Base-by-base conservation (phyloP, 1,140 invertebrate species). In the Lasioglossum albipes region DNA sequence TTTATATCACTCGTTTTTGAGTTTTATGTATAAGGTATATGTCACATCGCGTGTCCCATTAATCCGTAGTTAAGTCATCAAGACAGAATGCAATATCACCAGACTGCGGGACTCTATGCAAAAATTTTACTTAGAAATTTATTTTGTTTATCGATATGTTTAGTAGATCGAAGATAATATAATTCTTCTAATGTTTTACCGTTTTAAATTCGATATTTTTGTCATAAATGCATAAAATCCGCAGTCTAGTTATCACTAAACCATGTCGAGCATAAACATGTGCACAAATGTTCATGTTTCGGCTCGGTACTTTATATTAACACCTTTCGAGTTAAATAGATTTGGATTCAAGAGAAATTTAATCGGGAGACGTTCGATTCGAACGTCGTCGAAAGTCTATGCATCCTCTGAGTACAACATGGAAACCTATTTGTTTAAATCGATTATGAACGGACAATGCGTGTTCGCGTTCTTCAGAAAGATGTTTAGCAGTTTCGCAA, bases 341-440 rank as follows among this genome's bases (percentile, higher is more conserved):
- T 20, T 71, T 31, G 27, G 12, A 52, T 20, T 65, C 61, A 31
- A n/a, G 9, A 12, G 36, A 20, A 68, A 10, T 70, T 41, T 61
- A 42, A 36, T 70, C n/a, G 42, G 7, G 2, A 3, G 3, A 52
- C 49, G 7, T 52, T 45, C 31, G 2, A 31, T 16, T 62, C 22
- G 3, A 16, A 78, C 57, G 12, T 22, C 59, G 59, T 70, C 42
- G 12, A 72, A 61, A 42, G 52, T 66, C 68, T 69, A 70, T 54
- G 74, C 75, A 84, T 41, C 36, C 75, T 82, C 79, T 85, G 75
- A 78, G 61, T 72, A 65, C n/a, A 78, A 74, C 62, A 66, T 74
- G 74, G 45, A 77, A 61, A 66, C 66, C 64, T 69, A 76, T 74
- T 74, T 12, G 45, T 12, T 12, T 76, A 76, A 77, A 73, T 69